A percentile compares a stretch with the other conserved stretches of the same genome.
These are phyloP conservation scores for Hermaeophaga mercurialis DNA, from an alignment of 2,888 invertebrate genomes.

Conservation along the genomic window DNA sequence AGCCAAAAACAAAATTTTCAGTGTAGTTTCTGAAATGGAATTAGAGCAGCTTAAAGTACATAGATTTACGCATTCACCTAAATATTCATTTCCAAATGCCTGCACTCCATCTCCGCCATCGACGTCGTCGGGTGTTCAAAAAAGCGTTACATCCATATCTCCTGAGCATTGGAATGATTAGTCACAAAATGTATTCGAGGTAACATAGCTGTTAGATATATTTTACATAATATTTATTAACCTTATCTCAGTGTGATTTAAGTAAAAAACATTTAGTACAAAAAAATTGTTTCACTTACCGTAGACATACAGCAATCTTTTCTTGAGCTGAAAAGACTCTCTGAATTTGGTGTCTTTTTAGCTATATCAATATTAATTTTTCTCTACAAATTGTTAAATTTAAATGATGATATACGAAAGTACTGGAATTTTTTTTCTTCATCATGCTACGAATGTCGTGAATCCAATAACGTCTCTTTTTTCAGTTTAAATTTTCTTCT, in stretches of 20 bases:
- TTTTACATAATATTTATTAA: background rate
- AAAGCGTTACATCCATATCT: constrained; percentile 23
- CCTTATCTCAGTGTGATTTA: no score
- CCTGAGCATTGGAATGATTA: constrained; percentile 19
- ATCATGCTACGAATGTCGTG: no score
- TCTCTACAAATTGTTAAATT: constrained; percentile 20
- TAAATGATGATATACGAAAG: no score
- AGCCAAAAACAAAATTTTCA: constrained; percentile 22
- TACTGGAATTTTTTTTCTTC: no score
- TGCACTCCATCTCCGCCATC: constrained; percentile 12
- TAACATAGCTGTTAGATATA: background rate
- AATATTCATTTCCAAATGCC: background rate
- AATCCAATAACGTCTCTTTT: no score
- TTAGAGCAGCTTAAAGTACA: constrained; percentile 21
- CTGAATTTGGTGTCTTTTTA: constrained; percentile 25
- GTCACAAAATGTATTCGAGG: background rate
- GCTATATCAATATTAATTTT: constrained; percentile 24
- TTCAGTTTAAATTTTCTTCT: no score
- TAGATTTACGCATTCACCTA: constrained; percentile 5
- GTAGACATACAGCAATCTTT: constrained; percentile 27
- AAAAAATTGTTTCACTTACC: constrained; percentile 23
- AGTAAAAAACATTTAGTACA: background rate
- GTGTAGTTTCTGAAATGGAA: constrained; percentile 27
- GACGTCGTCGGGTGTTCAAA: constrained; percentile 7
- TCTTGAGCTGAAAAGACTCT: constrained; percentile 23